Conservation (phyloP, 2,113 vertebrate genomes). For the Tringa solitaria region DNA sequence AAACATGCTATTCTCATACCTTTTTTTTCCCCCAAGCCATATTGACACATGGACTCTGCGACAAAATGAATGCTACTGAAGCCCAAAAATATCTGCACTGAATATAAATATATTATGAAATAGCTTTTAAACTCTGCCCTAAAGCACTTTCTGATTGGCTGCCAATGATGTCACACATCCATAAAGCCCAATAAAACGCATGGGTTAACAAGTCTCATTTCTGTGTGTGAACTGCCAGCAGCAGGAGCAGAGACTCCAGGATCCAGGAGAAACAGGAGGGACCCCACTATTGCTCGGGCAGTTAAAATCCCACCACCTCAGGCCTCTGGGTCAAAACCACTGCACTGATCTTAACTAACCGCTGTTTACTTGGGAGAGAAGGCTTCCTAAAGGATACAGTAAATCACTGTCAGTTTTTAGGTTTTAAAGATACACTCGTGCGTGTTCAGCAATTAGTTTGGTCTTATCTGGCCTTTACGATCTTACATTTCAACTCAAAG, state of each 20-base stretch:
- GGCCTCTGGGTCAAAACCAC: background rate
- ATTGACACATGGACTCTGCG: slow-evolving; percentile 6
- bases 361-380: background rate
- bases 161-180: background rate
- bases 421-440: background rate
- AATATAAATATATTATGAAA: slow-evolving; percentile 51
- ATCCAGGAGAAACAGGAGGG: background rate
- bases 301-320: background rate
- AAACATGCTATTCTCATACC: background rate
- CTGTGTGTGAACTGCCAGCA: accelerated
- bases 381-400: background rate
- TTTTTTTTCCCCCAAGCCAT: background rate
- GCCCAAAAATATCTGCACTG: slow-evolving; percentile 36
- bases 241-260: background rate
- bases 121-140: slow-evolving; percentile 5
- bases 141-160: background rate
- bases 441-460: background rate
- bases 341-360: background rate
- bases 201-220: background rate
- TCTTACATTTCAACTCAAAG: background rate
- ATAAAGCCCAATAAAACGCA: background rate
- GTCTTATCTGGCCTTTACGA: background rate
- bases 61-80: slow-evolving; percentile 10
- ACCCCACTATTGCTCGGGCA: background rate
- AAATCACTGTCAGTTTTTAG: background rate